Evolutionary conservation across 2,888 invertebrate genomes (phyloP), one percentile per base, ranked within the genome.

Genomic region (Drosophila recens): DNA sequence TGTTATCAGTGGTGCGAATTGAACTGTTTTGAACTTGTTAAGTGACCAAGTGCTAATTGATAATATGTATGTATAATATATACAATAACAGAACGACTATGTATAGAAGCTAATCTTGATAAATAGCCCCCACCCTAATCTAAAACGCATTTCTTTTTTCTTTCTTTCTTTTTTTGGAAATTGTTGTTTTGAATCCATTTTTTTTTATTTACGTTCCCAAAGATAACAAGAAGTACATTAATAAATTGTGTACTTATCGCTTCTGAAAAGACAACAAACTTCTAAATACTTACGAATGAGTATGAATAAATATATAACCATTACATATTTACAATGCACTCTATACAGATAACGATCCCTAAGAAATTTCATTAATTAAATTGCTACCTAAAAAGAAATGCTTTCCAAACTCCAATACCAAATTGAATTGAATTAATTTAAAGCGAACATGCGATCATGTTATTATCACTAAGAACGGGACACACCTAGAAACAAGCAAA

Each of bases 1-100:
- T 63, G 66, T 72, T 84, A 79, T 71, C 72, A 68, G 51, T 13
- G 48, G 52, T 45, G 69, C 62, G 72, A 56, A 67, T 52, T 87
- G 82, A 87, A 84, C 87, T 78, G 54, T 69, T 73, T 54, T 85
- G 85, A 89, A 82, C 85, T 66, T 72, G 57, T 58, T 58, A 72
- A 64, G 59, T 48, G 76, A n/a, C 61, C 42, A 66, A 66, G 58
- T 72, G 72, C 65, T 84, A 89, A 85, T 84, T 85, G 77, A 87
- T 87, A 89, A 84, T 83, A 76, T 75, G 73, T 76, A 36, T 40
- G n/a, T 56, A 51, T 54, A 23, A 23, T 23, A 40, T 54, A n/a
- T 59, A 38, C 17, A 49, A 38, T 38, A 61, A 46, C 40, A 8
- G 33, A 45, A 23, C 56, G 43, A 17, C 43, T 51, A 67, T 51